phyloP scores from a whole-genome alignment of 2,888 invertebrate genomes.

The Geotrupes spiniger region DNA sequence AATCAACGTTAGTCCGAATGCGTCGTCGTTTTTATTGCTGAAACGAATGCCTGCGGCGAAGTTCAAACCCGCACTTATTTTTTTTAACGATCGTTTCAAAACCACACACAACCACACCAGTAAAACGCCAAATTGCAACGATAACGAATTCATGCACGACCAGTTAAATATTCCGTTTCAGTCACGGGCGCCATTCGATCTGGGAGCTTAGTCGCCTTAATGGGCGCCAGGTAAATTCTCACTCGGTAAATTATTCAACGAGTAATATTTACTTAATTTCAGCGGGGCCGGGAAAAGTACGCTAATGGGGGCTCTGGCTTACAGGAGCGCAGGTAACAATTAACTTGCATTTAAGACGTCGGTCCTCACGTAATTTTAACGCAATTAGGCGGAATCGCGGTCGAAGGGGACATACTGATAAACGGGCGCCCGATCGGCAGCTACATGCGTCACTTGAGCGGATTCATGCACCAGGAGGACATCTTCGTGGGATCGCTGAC shows the following conservation, averaged over 20 bases:
- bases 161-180: constrained; percentile 41
- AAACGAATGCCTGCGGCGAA: no score
- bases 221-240: constrained; percentile 71
- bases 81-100: no score
- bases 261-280: constrained; percentile 37
- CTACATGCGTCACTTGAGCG: constrained; percentile 78
- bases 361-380: no score
- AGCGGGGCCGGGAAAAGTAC: constrained; percentile 91
- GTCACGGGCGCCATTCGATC: constrained; percentile 79
- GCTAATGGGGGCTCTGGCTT: constrained; percentile 78
- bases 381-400: constrained; percentile 67
- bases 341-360: background rate
- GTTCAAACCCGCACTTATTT: no score
- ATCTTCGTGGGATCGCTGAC: constrained; percentile 83
- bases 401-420: constrained; percentile 78
- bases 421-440: constrained; percentile 70
- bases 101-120: no score
- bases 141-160: background rate
- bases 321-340: constrained; percentile 67
- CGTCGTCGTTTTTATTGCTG: no score
- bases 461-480: constrained; percentile 91
- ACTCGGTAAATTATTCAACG: constrained; percentile 10
- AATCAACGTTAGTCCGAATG: no score
- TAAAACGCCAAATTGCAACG: background rate
- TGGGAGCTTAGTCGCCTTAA: constrained; percentile 77